Conservation (phyloP, 2,113 vertebrate genomes). For the Trematocara zebra region DNA sequence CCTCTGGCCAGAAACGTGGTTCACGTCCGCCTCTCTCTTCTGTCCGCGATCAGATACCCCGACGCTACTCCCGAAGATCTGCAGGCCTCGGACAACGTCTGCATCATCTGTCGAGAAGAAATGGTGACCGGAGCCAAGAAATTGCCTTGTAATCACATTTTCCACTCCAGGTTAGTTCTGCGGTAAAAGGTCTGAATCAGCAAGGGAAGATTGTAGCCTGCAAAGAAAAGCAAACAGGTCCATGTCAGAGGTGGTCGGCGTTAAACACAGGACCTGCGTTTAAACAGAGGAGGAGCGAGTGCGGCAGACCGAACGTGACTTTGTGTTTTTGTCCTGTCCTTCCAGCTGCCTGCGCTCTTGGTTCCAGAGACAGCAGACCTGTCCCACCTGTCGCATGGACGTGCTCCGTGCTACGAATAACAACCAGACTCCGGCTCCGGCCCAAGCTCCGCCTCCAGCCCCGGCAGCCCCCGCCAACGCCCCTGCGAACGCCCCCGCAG, state of each 20-base stretch:
- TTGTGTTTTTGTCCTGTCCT: not conserved
- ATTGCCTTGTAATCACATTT: constrained; percentile 95
- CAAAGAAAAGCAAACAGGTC: not conserved
- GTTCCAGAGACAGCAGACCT: constrained; percentile 97
- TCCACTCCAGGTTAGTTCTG: constrained; percentile 85
- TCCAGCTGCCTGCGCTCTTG: constrained; percentile 91
- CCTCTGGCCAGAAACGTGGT: not conserved
- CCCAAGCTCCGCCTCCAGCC: constrained; percentile 68
- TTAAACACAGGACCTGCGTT: not conserved
- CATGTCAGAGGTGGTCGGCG: not conserved
- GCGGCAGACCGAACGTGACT: not conserved
- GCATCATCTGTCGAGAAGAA: constrained; percentile 95
- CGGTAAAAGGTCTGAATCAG: not conserved
- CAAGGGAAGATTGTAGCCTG: not conserved
- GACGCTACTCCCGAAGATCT: constrained; percentile 92
- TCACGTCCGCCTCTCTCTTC: not conserved
- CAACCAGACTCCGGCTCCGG: constrained; percentile 72
- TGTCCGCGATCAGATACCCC: constrained; percentile 76
- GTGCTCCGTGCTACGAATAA: constrained; percentile 85
- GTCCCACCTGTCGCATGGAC: constrained; percentile 94
- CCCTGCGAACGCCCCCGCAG: constrained; percentile 65
- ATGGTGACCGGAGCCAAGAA: constrained; percentile 96
- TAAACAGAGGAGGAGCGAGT: not conserved
- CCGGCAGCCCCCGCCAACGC: constrained; percentile 60
- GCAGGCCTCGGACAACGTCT: constrained; percentile 90